Evolutionary conservation across 2,797 vertebrate species (phyloP).

Genomic region (Craterocephalus amniculus): DNA sequence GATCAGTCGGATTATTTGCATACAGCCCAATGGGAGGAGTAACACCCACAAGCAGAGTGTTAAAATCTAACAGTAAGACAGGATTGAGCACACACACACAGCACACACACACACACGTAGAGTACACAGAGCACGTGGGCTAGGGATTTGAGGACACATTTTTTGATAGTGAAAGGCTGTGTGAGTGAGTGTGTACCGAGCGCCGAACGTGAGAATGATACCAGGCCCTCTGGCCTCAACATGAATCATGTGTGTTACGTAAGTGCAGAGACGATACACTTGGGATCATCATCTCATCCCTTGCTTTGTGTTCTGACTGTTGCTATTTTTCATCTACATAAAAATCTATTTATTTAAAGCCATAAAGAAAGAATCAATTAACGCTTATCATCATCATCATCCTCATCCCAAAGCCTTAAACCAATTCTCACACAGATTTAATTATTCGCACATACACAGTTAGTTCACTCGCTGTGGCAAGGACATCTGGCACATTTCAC

Average conservation of each 20-base stretch:
- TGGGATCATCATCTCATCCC: constrained; percentile 35
- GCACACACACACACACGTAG: constrained; percentile 4
- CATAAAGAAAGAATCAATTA: constrained; percentile 55
- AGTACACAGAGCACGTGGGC: constrained; percentile 49
- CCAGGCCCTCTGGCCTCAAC: constrained; percentile 56
- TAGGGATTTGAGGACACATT: constrained; percentile 58
- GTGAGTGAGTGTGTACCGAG: constrained; percentile 35
- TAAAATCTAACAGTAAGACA: constrained; percentile 3
- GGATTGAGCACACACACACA: constrained; percentile 1
- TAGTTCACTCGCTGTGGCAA: constrained; percentile 59
- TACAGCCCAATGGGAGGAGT: not conserved
- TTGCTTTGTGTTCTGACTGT: constrained; percentile 21
- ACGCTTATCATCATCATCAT: constrained; percentile 34
- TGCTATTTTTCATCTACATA: constrained; percentile 24
- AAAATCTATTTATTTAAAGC: constrained; percentile 37
- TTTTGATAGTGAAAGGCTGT: constrained; percentile 31
- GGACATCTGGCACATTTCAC: constrained; percentile 80
- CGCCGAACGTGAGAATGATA: constrained; percentile 59
- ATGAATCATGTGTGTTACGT: constrained; percentile 75
- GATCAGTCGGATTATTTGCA: not conserved
- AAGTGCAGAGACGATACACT: constrained; percentile 43
- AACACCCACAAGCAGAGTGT: not conserved
- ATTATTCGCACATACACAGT: constrained; percentile 43
- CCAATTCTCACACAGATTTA: constrained; percentile 29
- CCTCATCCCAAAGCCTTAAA: constrained; percentile 29